Evolutionary conservation across 2,797 vertebrate species (phyloP).

Genomic region (Pelochelys cantorii): DNA sequence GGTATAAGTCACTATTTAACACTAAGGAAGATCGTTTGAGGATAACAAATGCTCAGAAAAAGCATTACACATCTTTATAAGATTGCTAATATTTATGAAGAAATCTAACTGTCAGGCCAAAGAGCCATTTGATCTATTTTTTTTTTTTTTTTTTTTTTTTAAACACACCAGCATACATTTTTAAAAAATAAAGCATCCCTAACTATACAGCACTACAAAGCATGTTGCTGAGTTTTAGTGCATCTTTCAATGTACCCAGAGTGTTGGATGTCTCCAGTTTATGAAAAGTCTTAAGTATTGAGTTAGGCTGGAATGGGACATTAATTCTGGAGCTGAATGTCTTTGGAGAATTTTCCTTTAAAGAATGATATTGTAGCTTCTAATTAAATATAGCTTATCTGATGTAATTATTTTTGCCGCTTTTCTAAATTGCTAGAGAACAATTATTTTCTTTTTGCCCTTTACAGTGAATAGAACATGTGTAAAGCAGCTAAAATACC

Average conservation of each 20-base stretch:
- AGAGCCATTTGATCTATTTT: neutral
- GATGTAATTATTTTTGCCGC: neutral
- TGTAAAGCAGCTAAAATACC: neutral
- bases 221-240: neutral
- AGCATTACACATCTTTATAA: neutral
- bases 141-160: too few relatives aligned
- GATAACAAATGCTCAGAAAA: neutral
- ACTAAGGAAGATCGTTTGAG: neutral
- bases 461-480: neutral
- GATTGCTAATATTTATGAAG: too few relatives aligned
- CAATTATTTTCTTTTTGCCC: neutral
- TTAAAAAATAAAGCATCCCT: neutral
- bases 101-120: neutral
- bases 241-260: neutral
- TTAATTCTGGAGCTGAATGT: neutral
- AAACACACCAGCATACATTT: neutral
- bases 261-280: neutral
- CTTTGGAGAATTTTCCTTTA: conserved; percentile 21
- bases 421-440: neutral
- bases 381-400: conserved; percentile 45
- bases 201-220: neutral
- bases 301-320: neutral
- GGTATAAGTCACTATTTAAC: neutral
- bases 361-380: neutral
- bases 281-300: conserved; percentile 2